Evolutionary conservation across 30 jellyfish, hydroid and myxozoan genomes (phyloP), one percentile per base, ranked within the genome.

Genomic region (Calvadosia cruxmelitensis): DNA sequence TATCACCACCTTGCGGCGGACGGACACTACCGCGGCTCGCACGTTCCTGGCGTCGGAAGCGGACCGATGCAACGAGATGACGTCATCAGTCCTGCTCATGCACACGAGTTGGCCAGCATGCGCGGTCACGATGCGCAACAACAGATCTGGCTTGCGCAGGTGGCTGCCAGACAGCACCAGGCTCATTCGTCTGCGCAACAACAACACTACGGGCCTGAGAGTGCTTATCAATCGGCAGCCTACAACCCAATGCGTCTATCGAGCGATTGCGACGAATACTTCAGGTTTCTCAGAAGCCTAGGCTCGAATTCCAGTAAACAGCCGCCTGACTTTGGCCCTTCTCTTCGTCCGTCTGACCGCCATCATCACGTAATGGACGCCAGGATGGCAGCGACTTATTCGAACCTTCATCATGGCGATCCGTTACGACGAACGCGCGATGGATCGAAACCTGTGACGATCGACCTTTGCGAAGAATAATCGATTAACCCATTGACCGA

Each of bases 111-210:
- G 1, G 24, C 61, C 13, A 69, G 33, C 66, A 53, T 82, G 63
- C 64, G 84, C 20, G 78, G 67, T 67, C 94, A 88, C 49, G 94
- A 94, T 24, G 93, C 85, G 16, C 91, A 92, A 3, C 81, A 90
- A 61, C 95, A 90, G 50, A 33, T 76, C 0, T 90, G 95, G 95
- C 61, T 90, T 33, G 74, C 84, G 33, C 98, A 85, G 51, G 34
- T 86, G 25, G 57, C 57, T 42, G 20, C 15, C 15, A 10, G 20
- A 42, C 57, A 42, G 20, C 57, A 42, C 20, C 57, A 42, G 20
- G 57, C 57, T 5, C 57, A 42, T 42, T 42, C 57, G 57, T 42
- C 57, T 42, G 27, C 73, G 81, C 97, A 80, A 16, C 94, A 75
- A 30, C 86, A 81, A n/a, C 82, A 71, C 12, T 84, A 66, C 23